Conservation (phyloP, 2,888 invertebrate genomes). For the Philereme vetulata region DNA sequence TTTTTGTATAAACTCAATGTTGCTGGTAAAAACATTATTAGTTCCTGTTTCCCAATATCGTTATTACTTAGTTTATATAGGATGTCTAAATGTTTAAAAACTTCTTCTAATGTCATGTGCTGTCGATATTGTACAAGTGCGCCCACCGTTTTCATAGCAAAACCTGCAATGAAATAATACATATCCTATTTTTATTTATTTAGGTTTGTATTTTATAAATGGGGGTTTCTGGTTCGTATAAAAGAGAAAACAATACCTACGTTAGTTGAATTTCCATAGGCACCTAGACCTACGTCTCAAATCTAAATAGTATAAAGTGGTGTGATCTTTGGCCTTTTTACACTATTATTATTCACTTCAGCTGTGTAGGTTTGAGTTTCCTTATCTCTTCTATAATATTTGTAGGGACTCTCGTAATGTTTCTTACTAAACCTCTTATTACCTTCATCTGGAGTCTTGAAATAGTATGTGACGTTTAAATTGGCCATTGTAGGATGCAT, state of each 20-base stretch:
- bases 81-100: slow-evolving; percentile 61
- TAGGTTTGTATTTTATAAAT: too few relatives aligned
- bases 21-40: slow-evolving; percentile 51
- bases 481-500: slow-evolving; percentile 54
- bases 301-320: slow-evolving; percentile 50
- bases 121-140: slow-evolving; percentile 55
- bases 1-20: slow-evolving; percentile 57
- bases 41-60: slow-evolving; percentile 53
- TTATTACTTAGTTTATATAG: slow-evolving; percentile 54
- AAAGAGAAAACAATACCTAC: slow-evolving; percentile 36
- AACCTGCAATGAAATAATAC: slow-evolving; percentile 52
- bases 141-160: slow-evolving; percentile 55
- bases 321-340: slow-evolving; percentile 49
- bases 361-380: slow-evolving; percentile 34
- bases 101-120: slow-evolving; percentile 67
- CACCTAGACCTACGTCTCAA: slow-evolving; percentile 25
- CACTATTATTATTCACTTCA: slow-evolving; percentile 31
- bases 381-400: slow-evolving; percentile 26
- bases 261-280: slow-evolving; percentile 27
- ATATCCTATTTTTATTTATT: too few relatives aligned
- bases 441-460: slow-evolving; percentile 61
- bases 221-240: too few relatives aligned
- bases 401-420: slow-evolving; percentile 38
- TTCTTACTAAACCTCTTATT: slow-evolving; percentile 53
- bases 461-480: slow-evolving; percentile 52